Base-by-base conservation (phyloP, 2,113 vertebrate species). In the Zonotrichia leucophrys region DNA sequence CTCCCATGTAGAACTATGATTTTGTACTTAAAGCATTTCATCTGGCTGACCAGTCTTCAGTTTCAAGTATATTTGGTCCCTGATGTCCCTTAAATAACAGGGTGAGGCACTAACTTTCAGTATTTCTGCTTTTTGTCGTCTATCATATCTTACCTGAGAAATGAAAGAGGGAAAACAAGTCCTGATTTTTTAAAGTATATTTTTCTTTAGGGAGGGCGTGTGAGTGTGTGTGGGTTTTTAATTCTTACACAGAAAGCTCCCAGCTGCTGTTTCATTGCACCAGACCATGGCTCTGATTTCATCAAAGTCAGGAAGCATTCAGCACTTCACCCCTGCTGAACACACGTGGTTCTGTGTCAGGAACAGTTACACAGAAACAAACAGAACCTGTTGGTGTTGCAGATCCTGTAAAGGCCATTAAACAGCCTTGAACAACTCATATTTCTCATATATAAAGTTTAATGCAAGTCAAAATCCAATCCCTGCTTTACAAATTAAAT, bases 1-100 rank as follows among this genome's bases (percentile, higher is more conserved):
- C 5, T n/a, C 23, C 9, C 2, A 18, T 1, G 4, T 1, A 30
- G 31, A 56, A n/a, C 44, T 64, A 0, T 2, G 4, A 19, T 30
- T 50, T 20, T 8, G 3, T 18, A 10, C 25, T 66, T 30, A 10
- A n/a, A 47, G 17, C 24, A 49, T 25, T 12, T 47, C 27, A 10
- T 47, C 16, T 24, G 4, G 11, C 53, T 44, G 37, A n/a, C 13
- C 31, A 17, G 10, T 42, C 42, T 13, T 42, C 30, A 28, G 1
- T 20, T 59, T 44, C 49, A 55, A 5, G 9, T 15, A 2, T 10
- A 1, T 1, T 42, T 10, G 16, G 41, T 25, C 18, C 27, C 31
- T 55, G n/a, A 14, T 16, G 9, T 21, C 30, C 68, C 46, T 66
- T 41, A 17, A 67, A 21, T 46, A 3, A 25, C 23, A 46, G 22